Percentiles rank a stretch among this genome's conserved stretches.
These are phyloP conservation scores for Spodoptera littoralis DNA, from an alignment of 2,888 invertebrate species.

Conservation along the genomic window DNA sequence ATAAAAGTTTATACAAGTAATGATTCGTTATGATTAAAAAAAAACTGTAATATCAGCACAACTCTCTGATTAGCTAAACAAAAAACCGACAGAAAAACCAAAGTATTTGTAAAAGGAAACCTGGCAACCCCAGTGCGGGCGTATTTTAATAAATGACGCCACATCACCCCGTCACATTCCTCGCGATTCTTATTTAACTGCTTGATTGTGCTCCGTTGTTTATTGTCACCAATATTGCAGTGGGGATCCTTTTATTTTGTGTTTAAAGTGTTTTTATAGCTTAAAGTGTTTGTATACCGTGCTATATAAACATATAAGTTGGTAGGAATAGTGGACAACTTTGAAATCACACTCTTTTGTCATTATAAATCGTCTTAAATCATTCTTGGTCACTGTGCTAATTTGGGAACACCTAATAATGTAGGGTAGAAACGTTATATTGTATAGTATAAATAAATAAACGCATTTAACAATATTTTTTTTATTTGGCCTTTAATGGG, in stretches of 20 bases:
- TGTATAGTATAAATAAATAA: too few species aligned
- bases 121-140: slow-evolving; percentile 43
- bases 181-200: slow-evolving; percentile 82
- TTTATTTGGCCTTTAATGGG: too few species aligned
- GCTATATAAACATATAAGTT: neutral
- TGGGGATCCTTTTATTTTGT: slow-evolving; percentile 51
- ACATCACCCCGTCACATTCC: slow-evolving; percentile 74
- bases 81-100: slow-evolving; percentile 11
- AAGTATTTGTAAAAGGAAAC: slow-evolving; percentile 46
- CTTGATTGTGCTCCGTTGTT: slow-evolving; percentile 84
- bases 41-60: too few species aligned
- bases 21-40: too few species aligned
- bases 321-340: neutral
- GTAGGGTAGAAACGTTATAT: too few species aligned
- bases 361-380: too few species aligned
- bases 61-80: too few species aligned
- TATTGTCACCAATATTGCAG: slow-evolving; percentile 82
- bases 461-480: too few species aligned
- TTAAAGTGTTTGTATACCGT: slow-evolving; percentile 25
- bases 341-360: neutral
- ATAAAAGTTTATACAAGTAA: too few species aligned
- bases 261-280: slow-evolving; percentile 36
- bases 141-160: slow-evolving; percentile 82
- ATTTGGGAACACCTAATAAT: too few species aligned
- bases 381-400: too few species aligned